These are phyloP conservation scores for Neotoxoptera formosana DNA, from an alignment of 1,140 invertebrate genomes.

Conservation along the genomic window DNA sequence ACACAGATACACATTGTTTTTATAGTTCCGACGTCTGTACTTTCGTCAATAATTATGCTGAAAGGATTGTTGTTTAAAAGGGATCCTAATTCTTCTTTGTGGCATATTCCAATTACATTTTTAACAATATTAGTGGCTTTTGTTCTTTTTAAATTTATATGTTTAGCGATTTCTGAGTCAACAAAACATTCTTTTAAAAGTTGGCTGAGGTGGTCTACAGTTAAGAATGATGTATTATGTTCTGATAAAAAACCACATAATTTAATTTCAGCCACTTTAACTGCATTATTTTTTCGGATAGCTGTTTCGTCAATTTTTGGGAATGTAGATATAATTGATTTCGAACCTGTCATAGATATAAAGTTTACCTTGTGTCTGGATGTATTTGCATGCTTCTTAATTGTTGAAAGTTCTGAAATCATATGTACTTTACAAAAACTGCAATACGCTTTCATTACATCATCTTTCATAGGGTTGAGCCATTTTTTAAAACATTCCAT, in stretches of 20 bases:
- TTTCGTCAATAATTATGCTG: background rate
- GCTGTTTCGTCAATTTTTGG: background rate
- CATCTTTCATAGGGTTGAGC: too few species aligned
- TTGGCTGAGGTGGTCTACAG: background rate
- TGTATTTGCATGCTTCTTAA: too few species aligned
- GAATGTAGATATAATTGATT: too few species aligned
- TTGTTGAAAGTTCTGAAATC: too few species aligned
- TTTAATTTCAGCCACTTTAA: conserved; percentile 8
- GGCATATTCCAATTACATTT: background rate
- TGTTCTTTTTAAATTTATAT: background rate
- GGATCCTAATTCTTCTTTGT: background rate
- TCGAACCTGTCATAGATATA: too few species aligned
- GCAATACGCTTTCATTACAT: too few species aligned
- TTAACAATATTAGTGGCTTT: background rate
- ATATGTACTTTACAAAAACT: too few species aligned
- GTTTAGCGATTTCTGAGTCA: background rate
- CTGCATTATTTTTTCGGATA: background rate
- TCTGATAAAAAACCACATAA: background rate
- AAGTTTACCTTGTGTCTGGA: too few species aligned
- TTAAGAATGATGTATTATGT: background rate
- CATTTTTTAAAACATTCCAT: too few species aligned
- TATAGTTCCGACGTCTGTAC: background rate
- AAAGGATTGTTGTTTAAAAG: background rate
- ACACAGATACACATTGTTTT: conserved; percentile 14
- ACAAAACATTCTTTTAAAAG: background rate